These are phyloP conservation scores for Chloroclystis v-ata DNA, from an alignment of 2,888 invertebrate species.

Conservation along the genomic window DNA sequence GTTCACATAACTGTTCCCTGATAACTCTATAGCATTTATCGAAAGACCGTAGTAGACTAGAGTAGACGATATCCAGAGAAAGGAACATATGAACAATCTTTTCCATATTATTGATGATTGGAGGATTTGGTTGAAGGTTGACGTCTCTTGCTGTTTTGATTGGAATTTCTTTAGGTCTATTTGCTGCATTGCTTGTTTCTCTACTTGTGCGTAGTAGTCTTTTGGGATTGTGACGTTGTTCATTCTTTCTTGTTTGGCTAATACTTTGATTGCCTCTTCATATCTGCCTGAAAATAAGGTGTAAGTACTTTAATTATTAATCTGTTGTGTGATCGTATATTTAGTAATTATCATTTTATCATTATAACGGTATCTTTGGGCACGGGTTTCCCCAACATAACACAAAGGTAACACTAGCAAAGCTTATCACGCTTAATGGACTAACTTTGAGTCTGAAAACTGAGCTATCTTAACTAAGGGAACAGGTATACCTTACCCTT, in stretches of 20 bases:
- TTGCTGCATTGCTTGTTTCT: conserved; percentile 63
- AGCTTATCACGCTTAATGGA: no score
- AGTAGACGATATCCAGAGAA: conserved; percentile 87
- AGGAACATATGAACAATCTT: conserved; percentile 81
- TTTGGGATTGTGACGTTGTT: conserved; percentile 76
- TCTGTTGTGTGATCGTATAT: no score
- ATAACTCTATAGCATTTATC: conserved; percentile 85
- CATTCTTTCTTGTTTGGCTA: conserved; percentile 79
- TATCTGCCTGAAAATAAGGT: conserved; percentile 55
- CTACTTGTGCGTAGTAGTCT: conserved; percentile 66
- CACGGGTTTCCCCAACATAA: no score
- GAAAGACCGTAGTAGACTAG: conserved; percentile 89
- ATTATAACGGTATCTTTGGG: no score
- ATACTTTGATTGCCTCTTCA: conserved; percentile 80
- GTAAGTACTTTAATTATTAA: not conserved
- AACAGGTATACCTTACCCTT: no score
- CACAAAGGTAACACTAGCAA: no score
- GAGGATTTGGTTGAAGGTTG: conserved; percentile 59
- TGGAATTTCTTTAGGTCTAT: conserved; percentile 62
- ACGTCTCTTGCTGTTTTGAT: conserved; percentile 52
- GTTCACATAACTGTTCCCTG: conserved; percentile 86
- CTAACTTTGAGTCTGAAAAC: no score
- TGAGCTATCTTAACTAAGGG: no score
- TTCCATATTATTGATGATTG: conserved; percentile 76
- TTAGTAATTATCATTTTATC: no score